Evolutionary conservation across 1,140 invertebrate species (phyloP).

Genomic region (Heliconius himera): DNA sequence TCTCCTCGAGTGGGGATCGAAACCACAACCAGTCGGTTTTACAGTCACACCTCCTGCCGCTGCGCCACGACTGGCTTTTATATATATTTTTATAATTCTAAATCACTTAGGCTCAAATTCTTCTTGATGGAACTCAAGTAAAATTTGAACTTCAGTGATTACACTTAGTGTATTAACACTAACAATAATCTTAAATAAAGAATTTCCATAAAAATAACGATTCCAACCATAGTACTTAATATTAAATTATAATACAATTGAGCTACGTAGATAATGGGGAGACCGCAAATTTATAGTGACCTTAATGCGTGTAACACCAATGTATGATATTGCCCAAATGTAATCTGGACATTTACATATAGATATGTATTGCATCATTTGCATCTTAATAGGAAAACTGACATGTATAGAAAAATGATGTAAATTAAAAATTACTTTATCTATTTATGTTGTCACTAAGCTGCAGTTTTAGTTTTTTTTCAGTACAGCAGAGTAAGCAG

Average conservation of each 20-base stretch:
- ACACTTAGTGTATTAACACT: no score
- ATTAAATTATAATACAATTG: not conserved
- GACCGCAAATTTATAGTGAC: slow-evolving; percentile 19
- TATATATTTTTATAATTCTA: no score
- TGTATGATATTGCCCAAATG: slow-evolving; percentile 26
- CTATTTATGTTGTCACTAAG: not conserved
- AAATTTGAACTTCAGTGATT: not conserved
- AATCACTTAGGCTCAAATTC: no score
- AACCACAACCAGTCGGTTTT: no score
- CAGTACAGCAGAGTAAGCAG: not conserved
- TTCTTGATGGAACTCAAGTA: not conserved
- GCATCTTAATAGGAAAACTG: slow-evolving; percentile 31
- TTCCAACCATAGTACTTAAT: not conserved
- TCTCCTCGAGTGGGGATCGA: no score
- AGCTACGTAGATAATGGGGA: slow-evolving; percentile 15
- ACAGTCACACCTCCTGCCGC: no score
- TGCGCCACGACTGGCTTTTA: no score
- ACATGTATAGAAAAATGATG: slow-evolving; percentile 24
- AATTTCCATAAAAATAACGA: not conserved
- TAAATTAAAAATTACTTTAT: not conserved
- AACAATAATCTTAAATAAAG: not conserved
- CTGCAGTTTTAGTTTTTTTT: not conserved
- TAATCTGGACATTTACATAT: slow-evolving; percentile 33
- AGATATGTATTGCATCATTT: slow-evolving; percentile 34
- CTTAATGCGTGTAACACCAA: slow-evolving; percentile 24